Evolutionary conservation across 2,113 vertebrate species (phyloP).

Genomic region (Eolophus roseicapilla): DNA sequence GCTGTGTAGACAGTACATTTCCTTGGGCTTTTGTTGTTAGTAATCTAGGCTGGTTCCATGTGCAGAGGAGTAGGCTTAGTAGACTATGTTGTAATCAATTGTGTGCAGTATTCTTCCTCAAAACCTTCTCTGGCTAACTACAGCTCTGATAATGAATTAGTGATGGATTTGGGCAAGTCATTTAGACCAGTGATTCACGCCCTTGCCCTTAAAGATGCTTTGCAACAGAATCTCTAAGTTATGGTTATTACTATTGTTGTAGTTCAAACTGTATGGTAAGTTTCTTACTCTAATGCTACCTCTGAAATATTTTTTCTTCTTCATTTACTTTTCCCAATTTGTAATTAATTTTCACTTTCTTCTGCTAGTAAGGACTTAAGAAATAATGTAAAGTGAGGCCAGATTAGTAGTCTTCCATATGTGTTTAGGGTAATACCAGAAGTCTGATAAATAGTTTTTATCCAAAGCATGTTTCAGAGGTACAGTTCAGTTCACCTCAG

Average conservation of each 20-base stretch:
- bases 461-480: not conserved
- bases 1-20: not conserved
- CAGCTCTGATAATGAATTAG: not conserved
- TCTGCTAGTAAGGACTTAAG: not conserved
- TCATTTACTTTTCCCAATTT: not conserved
- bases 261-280: not conserved
- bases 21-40: not conserved
- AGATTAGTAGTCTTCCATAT: not conserved
- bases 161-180: not conserved
- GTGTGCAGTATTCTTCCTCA: not conserved
- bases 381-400: not conserved
- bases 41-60: not conserved
- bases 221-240: not conserved
- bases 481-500: not conserved
- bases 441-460: not conserved
- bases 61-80: not conserved
- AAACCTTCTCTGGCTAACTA: not conserved
- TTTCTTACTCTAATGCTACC: not conserved
- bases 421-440: not conserved
- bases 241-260: not conserved
- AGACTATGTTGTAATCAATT: not conserved
- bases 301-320: not conserved
- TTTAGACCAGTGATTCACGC: not conserved
- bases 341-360: not conserved
- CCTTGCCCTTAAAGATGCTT: not conserved